These are phyloP conservation scores for Nephrotoma appendiculata DNA, from an alignment of 2,888 invertebrate species.

Conservation along the genomic window DNA sequence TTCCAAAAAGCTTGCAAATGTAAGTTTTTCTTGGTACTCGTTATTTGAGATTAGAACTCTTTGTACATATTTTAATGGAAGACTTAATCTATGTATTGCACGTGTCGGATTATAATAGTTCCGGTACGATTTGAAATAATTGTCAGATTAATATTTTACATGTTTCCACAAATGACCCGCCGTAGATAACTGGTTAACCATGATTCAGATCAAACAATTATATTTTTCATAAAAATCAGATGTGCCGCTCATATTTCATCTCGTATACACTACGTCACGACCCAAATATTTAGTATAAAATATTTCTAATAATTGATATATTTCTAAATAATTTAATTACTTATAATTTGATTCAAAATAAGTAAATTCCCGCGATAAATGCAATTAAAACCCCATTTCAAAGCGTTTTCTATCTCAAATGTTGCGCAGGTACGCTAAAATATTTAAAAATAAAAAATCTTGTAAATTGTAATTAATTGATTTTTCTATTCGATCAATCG, in stretches of 20 bases:
- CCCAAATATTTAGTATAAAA: neutral
- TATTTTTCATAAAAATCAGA: neutral
- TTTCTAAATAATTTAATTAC: neutral
- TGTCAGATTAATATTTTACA: neutral
- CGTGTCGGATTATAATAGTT: neutral
- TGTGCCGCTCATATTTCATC: neutral
- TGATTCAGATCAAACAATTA: neutral
- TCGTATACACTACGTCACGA: neutral
- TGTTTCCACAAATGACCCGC: neutral
- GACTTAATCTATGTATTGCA: neutral
- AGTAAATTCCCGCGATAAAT: neutral
- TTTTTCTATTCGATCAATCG: neutral
- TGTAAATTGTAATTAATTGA: neutral
- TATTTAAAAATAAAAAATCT: neutral
- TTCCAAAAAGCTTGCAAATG: neutral
- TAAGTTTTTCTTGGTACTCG: neutral
- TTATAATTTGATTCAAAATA: neutral
- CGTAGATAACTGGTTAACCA: neutral
- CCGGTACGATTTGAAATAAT: neutral
- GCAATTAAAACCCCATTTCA: neutral
- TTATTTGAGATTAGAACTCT: neutral
- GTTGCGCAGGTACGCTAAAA: neutral
- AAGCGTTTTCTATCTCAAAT: neutral
- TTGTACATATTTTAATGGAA: neutral
- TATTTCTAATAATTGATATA: neutral